Base-by-base conservation (phyloP, 2,797 vertebrate species). In the Varecia variegata region DNA sequence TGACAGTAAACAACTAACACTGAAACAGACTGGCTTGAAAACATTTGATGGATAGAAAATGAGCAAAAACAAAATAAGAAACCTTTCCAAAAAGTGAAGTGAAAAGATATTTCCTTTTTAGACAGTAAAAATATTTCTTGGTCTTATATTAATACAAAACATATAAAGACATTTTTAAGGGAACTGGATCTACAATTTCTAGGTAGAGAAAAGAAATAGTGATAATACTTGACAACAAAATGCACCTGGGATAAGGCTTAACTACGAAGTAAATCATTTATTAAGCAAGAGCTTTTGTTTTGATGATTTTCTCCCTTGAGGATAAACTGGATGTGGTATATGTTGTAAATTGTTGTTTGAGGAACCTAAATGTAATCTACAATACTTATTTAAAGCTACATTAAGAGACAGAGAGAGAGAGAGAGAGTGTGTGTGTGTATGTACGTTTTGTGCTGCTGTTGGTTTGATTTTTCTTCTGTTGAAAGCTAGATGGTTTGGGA, bases 301-400 rank as follows among this genome's bases (percentile, higher is more conserved):
- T 74, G 32, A 58, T 96, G 68, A 23, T 74, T 96, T 93, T 97
- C 81, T 93, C 88, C 45, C 47, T 87, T 77, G 67, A 92, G 68
- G 68, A 73, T 92, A 74, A 90, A 92, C 38, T 95, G 50, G 70
- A 71, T 95, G 30, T 92, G 14, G 38, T 77, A 32, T 79, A 79
- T 62, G 30, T 95, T 96, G 27, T 85, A 94, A 88, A 70, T 76
- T 86, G n/a, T 97, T 81, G 67, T 93, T 83, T 95, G 84, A 92
- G 40, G 45, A 94, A 65, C 14, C 47, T 93, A 76, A 88, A 56
- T 93, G 32, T 94, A 90, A 86, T 70, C 60, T 82, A 43, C 6
- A 35, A 14, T 86, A 43, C 45, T 68, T 91, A 65, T 35, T 94
- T 95, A 79, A 84, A 95, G 17, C 17, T 93, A 12, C 60, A 45